Base-by-base conservation (phyloP, 2,888 invertebrate species). In the Eustalomyia histrio region DNA sequence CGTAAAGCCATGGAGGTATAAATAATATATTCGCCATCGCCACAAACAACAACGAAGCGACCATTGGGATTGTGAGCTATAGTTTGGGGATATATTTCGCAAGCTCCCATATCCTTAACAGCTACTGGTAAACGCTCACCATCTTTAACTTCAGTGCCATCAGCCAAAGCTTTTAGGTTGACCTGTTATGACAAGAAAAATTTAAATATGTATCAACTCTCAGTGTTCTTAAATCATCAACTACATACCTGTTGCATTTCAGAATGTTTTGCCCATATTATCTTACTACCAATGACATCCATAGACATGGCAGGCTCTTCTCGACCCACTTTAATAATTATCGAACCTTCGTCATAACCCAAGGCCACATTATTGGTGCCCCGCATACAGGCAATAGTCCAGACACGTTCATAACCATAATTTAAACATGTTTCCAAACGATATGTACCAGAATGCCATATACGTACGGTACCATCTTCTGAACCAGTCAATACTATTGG, bases 361-460 rank as follows among this genome's bases (percentile, higher is more conserved):
- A 99, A 93, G 4, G 98, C 98, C 0, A 99, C 97, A 91, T 97
- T 97, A 89, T 99, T 99, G 0, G 97, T 97, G 10, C 98, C 98
- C 85, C 95, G 95, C 92, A 97, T 94, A 81, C 97, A 96, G 1
- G 96, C 94, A 87, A 99, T 97, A 0, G 99, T 96, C 99, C 99
- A 99, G 0, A 99, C 98, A 76, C 99, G 92, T 90, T 99, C 99
- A 87, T 99, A 95, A 0, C 99, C 99, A 90, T 99, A 99, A 91
- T 99, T 99, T 17, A 99, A 92, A 0, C 98, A 98, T 18, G 97
- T 97, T 91, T 99, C 99, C 61, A 99, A 92, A 57, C 99, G 93
- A 91, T 99, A 99, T 0, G 99, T 99, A 86, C 98, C 99, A 0
- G 99, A 97, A 91, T 99, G 99, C 99, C 99, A 99, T 82, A 99